Evolutionary conservation across 2,797 vertebrate genomes (phyloP).

Genomic region (Etheostoma nigrum): DNA sequence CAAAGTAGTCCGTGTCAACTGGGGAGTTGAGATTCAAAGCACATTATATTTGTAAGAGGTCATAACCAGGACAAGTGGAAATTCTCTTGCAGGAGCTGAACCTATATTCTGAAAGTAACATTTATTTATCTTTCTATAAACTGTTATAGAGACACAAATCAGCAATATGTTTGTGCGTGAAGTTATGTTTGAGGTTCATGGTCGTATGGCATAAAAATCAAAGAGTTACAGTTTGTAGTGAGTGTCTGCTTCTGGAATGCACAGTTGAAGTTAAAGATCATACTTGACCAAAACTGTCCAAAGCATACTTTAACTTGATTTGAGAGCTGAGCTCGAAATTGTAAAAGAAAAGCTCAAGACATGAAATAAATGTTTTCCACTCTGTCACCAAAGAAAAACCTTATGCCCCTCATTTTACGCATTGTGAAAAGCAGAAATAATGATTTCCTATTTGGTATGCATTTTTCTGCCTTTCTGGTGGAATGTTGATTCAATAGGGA

Average conservation of each 20-base stretch:
- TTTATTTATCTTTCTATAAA: constrained; percentile 18
- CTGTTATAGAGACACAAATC: constrained; percentile 1
- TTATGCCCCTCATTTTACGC: constrained; percentile 71
- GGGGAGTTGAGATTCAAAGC: constrained; percentile 21
- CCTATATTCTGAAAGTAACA: constrained; percentile 12
- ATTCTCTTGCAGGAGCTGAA: neutral
- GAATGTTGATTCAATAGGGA: constrained; percentile 66
- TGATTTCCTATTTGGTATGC: constrained; percentile 83
- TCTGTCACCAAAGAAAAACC: constrained; percentile 70
- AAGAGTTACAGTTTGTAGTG: constrained; percentile 12
- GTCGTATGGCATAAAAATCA: constrained; percentile 25
- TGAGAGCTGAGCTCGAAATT: constrained; percentile 42
- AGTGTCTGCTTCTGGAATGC: constrained; percentile 30
- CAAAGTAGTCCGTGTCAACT: constrained; percentile 8
- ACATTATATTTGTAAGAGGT: constrained; percentile 15
- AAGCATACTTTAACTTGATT: constrained; percentile 43
- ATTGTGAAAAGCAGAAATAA: constrained; percentile 81
- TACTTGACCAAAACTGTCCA: constrained; percentile 23
- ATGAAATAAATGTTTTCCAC: constrained; percentile 66
- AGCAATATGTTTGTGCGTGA: constrained; percentile 9
- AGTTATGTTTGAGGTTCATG: constrained; percentile 32
- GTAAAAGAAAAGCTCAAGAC: constrained; percentile 6
- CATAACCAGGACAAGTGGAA: constrained; percentile 3
- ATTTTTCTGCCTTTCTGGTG: constrained; percentile 66
- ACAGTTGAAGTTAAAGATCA: constrained; percentile 29